Evolutionary conservation across 1,140 invertebrate species (phyloP).

Genomic region (Drosophila sp.): DNA sequence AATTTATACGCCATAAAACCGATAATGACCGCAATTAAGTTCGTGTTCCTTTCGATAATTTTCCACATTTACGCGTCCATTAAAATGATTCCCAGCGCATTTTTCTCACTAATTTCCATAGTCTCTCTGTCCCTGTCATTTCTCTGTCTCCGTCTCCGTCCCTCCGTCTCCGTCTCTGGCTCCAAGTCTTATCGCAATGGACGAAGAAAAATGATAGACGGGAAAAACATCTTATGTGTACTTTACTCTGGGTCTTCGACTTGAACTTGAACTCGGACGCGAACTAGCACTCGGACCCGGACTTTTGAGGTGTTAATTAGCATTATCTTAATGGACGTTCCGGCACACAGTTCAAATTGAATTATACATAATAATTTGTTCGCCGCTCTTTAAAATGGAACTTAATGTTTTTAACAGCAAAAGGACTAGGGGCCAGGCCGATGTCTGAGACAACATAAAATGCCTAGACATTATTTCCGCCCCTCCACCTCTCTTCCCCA

Average conservation of each 20-base stretch:
- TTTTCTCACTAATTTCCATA: constrained; percentile 72
- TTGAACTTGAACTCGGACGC: constrained; percentile 6
- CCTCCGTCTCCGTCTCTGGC: background rate
- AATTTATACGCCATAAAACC: constrained; percentile 77
- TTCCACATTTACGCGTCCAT: constrained; percentile 78
- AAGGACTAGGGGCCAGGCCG: constrained; percentile 3
- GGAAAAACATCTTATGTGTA: constrained; percentile 23
- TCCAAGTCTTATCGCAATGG: constrained; percentile 37
- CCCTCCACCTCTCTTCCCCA: background rate
- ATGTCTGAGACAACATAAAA: constrained; percentile 29
- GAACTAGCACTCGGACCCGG: background rate
- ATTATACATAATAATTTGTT: constrained; percentile 81
- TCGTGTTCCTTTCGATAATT: constrained; percentile 79
- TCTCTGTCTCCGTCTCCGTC: background rate
- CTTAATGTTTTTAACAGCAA: constrained; percentile 60
- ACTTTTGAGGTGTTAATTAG: constrained; percentile 74
- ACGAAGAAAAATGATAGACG: constrained; percentile 46
- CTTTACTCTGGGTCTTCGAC: background rate
- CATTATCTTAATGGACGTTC: constrained; percentile 80
- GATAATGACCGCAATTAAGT: constrained; percentile 79
- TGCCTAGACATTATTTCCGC: constrained; percentile 27
- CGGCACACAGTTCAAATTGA: constrained; percentile 80
- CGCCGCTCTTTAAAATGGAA: constrained; percentile 76
- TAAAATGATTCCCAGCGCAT: constrained; percentile 75
- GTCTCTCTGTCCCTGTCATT: background rate